Evolutionary conservation across 2,888 invertebrate genomes (phyloP).

Genomic region (Diplazon laetatorius): DNA sequence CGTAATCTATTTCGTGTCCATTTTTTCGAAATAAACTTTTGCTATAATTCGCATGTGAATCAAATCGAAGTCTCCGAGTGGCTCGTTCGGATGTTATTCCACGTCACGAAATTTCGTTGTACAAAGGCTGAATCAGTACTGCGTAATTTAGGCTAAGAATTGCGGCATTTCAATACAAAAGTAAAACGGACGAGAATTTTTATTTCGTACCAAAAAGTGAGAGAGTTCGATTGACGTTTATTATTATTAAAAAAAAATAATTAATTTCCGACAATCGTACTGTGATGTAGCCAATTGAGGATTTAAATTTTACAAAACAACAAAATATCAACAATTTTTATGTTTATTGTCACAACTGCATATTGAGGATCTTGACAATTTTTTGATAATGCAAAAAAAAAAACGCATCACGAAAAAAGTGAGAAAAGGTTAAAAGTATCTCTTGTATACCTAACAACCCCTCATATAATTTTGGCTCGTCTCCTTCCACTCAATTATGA

Average conservation of each 20-base stretch:
- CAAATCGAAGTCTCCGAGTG: too few species aligned
- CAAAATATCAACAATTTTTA: too few species aligned
- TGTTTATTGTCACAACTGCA: too few species aligned
- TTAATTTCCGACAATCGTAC: too few species aligned
- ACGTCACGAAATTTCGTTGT: slow-evolving; percentile 47
- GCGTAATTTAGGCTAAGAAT: slow-evolving; percentile 48
- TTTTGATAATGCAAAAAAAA: too few species aligned
- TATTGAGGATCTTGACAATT: too few species aligned
- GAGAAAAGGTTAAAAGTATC: too few species aligned
- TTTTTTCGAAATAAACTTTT: slow-evolving; percentile 32
- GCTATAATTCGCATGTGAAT: slow-evolving; percentile 18
- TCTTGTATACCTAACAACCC: too few species aligned
- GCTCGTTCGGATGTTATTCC: slow-evolving; percentile 3
- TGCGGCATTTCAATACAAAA: slow-evolving; percentile 31
- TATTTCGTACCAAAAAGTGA: not conserved
- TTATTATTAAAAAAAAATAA: not conserved
- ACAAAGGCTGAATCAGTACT: slow-evolving; percentile 64
- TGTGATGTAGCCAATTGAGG: too few species aligned
- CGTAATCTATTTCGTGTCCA: slow-evolving; percentile 33
- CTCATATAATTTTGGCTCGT: slow-evolving; percentile 12
- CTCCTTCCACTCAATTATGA: slow-evolving; percentile 12
- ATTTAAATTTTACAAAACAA: too few species aligned
- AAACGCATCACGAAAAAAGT: too few species aligned
- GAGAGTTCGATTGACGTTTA: slow-evolving; percentile 12
- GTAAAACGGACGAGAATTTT: not conserved